These are phyloP conservation scores for Popillia japonica DNA, from an alignment of 1,140 invertebrate species.

Conservation along the genomic window DNA sequence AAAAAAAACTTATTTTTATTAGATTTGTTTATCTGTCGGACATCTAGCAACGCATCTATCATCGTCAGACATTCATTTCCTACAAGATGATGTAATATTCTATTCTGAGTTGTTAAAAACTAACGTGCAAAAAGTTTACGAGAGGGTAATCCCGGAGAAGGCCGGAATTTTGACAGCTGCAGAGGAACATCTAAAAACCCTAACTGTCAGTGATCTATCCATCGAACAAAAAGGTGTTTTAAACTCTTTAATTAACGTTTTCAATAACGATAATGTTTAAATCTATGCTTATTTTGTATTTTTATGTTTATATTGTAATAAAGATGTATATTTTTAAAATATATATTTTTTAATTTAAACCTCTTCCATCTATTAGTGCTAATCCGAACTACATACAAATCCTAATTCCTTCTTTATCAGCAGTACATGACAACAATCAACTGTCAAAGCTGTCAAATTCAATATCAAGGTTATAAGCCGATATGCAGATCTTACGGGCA, in stretches of 20 bases:
- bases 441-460: neutral
- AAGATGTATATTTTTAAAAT: constrained; percentile 25
- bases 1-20: constrained; percentile 40
- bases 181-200: constrained; percentile 44
- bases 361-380: too few relatives aligned
- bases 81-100: constrained; percentile 45
- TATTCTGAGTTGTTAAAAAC: constrained; percentile 49
- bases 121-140: constrained; percentile 50
- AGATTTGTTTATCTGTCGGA: constrained; percentile 55
- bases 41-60: constrained; percentile 52
- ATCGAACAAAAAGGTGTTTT: constrained; percentile 41
- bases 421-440: neutral
- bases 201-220: constrained; percentile 29
- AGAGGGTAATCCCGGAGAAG: constrained; percentile 56
- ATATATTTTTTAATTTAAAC: neutral
- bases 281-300: neutral
- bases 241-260: constrained; percentile 37
- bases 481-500: neutral
- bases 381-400: neutral
- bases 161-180: constrained; percentile 48
- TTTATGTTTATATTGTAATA: constrained; percentile 3
- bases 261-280: constrained; percentile 27
- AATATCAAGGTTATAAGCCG: neutral
- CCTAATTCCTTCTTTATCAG: neutral
- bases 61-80: constrained; percentile 48